Conservation (phyloP, 2,888 invertebrate genomes). For the Trachelus stipa region DNA sequence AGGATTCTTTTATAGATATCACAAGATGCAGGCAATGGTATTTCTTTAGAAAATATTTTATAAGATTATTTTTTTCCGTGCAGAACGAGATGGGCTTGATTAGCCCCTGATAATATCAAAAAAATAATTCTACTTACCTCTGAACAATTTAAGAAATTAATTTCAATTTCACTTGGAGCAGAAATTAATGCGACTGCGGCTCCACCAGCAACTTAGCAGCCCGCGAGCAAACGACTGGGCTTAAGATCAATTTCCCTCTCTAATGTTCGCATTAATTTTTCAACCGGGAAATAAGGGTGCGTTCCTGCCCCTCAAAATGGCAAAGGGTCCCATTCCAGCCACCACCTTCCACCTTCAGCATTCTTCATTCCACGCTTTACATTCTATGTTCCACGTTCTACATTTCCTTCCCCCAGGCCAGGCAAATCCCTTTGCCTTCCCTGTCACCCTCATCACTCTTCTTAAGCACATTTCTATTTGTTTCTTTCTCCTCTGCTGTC, state of each 20-base stretch:
- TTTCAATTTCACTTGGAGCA: conserved; percentile 20
- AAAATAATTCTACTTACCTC: conserved; percentile 3
- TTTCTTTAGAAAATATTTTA: too few species aligned
- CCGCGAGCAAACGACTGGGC: conserved; percentile 24
- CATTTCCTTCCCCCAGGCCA: neutral
- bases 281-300: conserved; percentile 13
- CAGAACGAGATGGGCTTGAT: neutral
- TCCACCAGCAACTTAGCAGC: conserved; percentile 4
- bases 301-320: neutral
- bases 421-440: neutral
- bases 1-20: too few species aligned
- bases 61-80: too few species aligned
- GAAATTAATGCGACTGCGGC: conserved; percentile 12
- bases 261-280: conserved; percentile 27
- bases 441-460: neutral
- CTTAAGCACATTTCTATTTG: neutral
- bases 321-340: conserved; percentile 2
- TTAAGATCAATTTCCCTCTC: conserved; percentile 27
- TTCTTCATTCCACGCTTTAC: neutral
- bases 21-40: too few species aligned
- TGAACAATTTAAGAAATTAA: conserved; percentile 21
- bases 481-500: neutral
- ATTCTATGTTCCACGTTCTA: neutral
- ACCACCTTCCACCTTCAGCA: neutral
- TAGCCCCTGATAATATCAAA: neutral